phyloP scores from a whole-genome alignment of 2,888 invertebrate species.

The Terebella lapidaria region DNA sequence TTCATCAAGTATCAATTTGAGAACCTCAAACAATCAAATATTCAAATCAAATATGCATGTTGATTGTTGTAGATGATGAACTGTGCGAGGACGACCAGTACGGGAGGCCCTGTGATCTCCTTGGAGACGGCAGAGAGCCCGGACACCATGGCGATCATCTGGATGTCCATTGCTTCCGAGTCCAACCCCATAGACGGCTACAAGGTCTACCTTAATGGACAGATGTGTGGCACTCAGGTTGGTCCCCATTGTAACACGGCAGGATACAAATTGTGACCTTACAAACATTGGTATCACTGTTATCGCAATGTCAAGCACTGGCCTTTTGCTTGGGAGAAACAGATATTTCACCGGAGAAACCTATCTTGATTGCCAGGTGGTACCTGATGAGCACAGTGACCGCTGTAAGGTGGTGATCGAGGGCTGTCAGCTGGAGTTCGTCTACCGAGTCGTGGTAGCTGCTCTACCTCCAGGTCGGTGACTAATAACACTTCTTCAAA shows the following conservation, averaged over 20 bases:
- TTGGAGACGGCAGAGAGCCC: slow-evolving; percentile 40
- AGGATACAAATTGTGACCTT: too few relatives aligned
- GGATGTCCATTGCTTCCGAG: slow-evolving; percentile 45
- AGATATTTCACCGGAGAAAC: too few relatives aligned
- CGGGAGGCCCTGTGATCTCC: slow-evolving; percentile 50
- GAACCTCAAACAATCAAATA: too few relatives aligned
- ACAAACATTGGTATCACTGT: too few relatives aligned
- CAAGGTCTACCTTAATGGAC: slow-evolving; percentile 48
- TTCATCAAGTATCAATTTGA: too few relatives aligned
- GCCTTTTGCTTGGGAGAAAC: too few relatives aligned
- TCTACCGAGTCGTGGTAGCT: slow-evolving; percentile 44
- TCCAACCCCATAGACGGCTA: slow-evolving; percentile 46
- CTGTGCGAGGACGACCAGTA: slow-evolving; percentile 36
- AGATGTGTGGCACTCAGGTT: slow-evolving; percentile 49
- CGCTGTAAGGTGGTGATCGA: slow-evolving; percentile 51
- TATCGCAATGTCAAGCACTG: too few relatives aligned
- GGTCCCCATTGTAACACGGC: too few relatives aligned
- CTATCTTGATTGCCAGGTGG: too few relatives aligned
- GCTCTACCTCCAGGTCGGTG: slow-evolving; percentile 41
- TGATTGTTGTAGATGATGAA: slow-evolving; percentile 34
- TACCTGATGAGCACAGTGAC: slow-evolving; percentile 44
- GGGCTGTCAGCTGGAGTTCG: slow-evolving; percentile 40
- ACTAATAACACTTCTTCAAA: too few relatives aligned
- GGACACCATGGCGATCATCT: slow-evolving; percentile 46
- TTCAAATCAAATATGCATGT: too few relatives aligned